phyloP scores from a whole-genome alignment of 2,888 invertebrate genomes.

The Ceraclea dissimilis region DNA sequence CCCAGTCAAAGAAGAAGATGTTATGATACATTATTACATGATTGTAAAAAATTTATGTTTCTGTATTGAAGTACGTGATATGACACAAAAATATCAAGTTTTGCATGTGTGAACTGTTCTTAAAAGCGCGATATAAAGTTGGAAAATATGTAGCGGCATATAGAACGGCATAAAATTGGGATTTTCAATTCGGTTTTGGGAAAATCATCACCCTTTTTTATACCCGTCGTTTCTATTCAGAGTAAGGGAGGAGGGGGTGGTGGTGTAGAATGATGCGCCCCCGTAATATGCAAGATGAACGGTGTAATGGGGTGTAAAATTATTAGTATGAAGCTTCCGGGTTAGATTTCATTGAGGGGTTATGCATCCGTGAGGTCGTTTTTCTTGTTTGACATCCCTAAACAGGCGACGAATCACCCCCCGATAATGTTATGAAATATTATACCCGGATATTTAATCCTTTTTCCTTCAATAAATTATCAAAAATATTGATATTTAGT shows the following conservation, averaged over 20 bases:
- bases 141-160: slow-evolving; percentile 27
- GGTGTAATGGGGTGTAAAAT: slow-evolving; percentile 27
- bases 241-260: slow-evolving; percentile 2
- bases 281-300: slow-evolving; percentile 26
- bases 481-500: neutral
- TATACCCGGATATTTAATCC: neutral
- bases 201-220: slow-evolving; percentile 27
- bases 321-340: slow-evolving; percentile 26
- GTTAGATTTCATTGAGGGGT: slow-evolving; percentile 22
- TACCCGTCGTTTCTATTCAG: slow-evolving; percentile 10
- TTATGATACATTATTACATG: too few relatives aligned
- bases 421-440: slow-evolving; percentile 19
- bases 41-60: too few relatives aligned
- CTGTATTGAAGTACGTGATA: too few relatives aligned
- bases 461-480: neutral
- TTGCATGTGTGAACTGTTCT: neutral
- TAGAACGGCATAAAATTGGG: slow-evolving; percentile 26
- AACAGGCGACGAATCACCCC: slow-evolving; percentile 11
- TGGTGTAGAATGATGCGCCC: slow-evolving; percentile 10
- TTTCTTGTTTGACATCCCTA: slow-evolving; percentile 19
- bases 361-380: slow-evolving; percentile 12
- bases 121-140: slow-evolving; percentile 23
- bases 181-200: slow-evolving; percentile 27
- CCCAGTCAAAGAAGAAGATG: too few relatives aligned
- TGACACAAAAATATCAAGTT: too few relatives aligned